Evolutionary conservation across 1,140 invertebrate genomes (phyloP), one percentile per base, ranked within the genome.

Genomic region (Zaprionus inermis): DNA sequence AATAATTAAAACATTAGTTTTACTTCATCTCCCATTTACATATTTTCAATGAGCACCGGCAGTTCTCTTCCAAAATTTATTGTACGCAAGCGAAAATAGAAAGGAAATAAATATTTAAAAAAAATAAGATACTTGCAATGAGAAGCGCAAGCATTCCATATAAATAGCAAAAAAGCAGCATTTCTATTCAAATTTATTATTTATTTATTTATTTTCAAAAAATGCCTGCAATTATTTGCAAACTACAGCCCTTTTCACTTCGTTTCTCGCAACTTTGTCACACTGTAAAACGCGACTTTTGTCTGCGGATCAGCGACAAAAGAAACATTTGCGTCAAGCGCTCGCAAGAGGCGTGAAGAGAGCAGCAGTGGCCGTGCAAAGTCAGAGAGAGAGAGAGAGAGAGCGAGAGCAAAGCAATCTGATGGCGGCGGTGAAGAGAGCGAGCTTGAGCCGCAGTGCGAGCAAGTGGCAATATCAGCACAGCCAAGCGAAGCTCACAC

Each of bases 401-500:
- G 12, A 22, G 20, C 0, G 22, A 22, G 51, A 54, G 22, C 14
- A 54, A 10, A 16, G 6, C 7, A 6, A 3, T 22, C 6, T 3
- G 14, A 12, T 14, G 51, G 22, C 12, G 24, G 51, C 28, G 51
- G 22, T 24, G 51, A 14, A 54, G 51, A 58, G 54, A 66, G 24
- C 18, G 22, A 70, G 58, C 46, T 74, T 70, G 59, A 63, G 34
- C 69, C 36, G 9, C 44, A 46, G 44, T 22, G 16, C 44, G 54
- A 78, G 79, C 79, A 84, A 88, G 83, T 86, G 83, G 82, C 83
- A 83, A 82, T 88, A 86, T 88, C 79, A 86, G 51, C 52, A 54
- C 18, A 59, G n/a, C 58, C 52, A 52, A 59, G 32, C 49, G 58
- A 73, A 74, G 69, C 71, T 61, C 66, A 34, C 41, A 63, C 71